Base-by-base conservation (phyloP, 2,113 vertebrate genomes). In the Pseudolaguvia tuberculata region DNA sequence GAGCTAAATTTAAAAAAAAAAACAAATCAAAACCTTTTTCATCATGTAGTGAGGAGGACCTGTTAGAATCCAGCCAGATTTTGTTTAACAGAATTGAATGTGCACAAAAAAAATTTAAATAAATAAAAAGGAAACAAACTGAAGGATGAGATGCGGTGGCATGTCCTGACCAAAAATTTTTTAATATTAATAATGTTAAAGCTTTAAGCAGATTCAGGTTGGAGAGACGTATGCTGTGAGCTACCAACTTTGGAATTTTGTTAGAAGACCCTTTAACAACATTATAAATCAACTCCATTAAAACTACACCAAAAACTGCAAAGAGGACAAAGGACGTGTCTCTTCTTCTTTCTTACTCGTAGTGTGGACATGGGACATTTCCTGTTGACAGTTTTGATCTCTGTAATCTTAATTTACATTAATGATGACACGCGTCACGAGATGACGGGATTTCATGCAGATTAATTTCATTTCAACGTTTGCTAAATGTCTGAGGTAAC, bases 1-100 rank as follows among this genome's bases (percentile, higher is more conserved):
- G 78, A 80, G 90, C n/a, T n/a, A n/a, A n/a, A n/a, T n/a, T n/a
- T n/a, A 59, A 66, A 80, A 42, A 45, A 27, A 45, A 71, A 27
- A 48, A 84, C 29, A 57, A 69, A 15, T 25, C 9, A 75, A 84
- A 80, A 58, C 78, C 56, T 59, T 59, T 74, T 65, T 48, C 66
- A 73, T 58, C 29, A 45, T 79, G 74, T 82, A 76, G 72, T 77
- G 56, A 83, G 68, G 75, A 77, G 75, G 77, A 83, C 78, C 73
- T 11, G 17, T 73, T 69, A 80, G 75, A 62, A 76, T 65, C 73
- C 39, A 17, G 70, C 80, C 81, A 85, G 86, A 70, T 75, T 77
- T 76, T 80, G 80, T 80, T 79, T 52, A 78, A 78, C 80, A 80
- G 61, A 13, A 72, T 75, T 74, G 55, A 72, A 52, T 65, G 47